Evolutionary conservation across 2,888 invertebrate genomes (phyloP).

Genomic region (Epirrita christyi): DNA sequence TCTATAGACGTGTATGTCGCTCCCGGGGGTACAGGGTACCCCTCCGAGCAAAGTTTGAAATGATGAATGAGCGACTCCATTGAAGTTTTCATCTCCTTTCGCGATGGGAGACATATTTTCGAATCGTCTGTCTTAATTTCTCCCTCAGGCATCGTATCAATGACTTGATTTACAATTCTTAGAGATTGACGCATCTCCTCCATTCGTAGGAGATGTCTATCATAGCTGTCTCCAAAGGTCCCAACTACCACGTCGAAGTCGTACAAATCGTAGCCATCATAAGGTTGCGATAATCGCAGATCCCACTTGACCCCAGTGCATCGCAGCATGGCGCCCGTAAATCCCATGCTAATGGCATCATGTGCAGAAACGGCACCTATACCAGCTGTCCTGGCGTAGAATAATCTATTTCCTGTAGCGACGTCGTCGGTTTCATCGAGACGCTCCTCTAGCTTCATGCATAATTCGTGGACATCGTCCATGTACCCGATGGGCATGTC

Average conservation of each 20-base stretch:
- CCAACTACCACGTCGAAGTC: conserved; percentile 95
- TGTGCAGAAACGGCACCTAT: conserved; percentile 90
- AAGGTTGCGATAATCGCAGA: conserved; percentile 91
- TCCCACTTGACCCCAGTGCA: conserved; percentile 95
- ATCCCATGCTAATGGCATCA: conserved; percentile 91
- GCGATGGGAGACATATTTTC: conserved; percentile 90
- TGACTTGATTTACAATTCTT: conserved; percentile 91
- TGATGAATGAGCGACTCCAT: conserved; percentile 97
- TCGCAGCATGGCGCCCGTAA: conserved; percentile 89
- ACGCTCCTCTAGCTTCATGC: conserved; percentile 87
- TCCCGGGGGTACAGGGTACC: conserved; percentile 93
- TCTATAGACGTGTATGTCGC: conserved; percentile 92
- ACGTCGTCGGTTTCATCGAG: conserved; percentile 94
- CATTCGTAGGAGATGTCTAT: conserved; percentile 88
- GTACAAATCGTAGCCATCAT: conserved; percentile 92
- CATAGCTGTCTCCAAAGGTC: conserved; percentile 92
- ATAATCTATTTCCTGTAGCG: conserved; percentile 89
- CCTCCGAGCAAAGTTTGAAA: conserved; percentile 93
- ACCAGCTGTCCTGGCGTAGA: conserved; percentile 86
- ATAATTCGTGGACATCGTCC: conserved; percentile 91
- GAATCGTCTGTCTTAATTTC: conserved; percentile 92
- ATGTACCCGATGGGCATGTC: conserved; percentile 86
- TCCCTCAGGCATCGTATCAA: conserved; percentile 93
- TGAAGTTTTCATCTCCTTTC: conserved; percentile 92
- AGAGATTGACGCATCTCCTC: conserved; percentile 92